phyloP scores from a whole-genome alignment of 2,113 vertebrate genomes.

The Gallinago undulata region DNA sequence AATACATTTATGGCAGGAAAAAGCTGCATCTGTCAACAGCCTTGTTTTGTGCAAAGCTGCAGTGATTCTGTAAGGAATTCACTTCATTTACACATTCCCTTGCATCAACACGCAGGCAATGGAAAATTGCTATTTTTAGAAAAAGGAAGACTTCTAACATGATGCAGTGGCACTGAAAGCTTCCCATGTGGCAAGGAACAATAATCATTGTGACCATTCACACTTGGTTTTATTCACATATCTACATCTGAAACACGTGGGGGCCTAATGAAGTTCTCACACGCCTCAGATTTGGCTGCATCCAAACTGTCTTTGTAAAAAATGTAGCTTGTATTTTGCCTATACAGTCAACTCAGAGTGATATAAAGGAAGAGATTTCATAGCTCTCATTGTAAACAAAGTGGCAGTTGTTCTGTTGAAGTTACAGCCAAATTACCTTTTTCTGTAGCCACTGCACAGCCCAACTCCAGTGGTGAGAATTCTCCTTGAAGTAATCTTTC shows the following conservation, averaged over 20 bases:
- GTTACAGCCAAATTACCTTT: conserved; percentile 78
- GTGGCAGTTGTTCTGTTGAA: background rate
- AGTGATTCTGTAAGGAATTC: background rate
- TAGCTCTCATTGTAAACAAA: background rate
- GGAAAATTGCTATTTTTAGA: background rate
- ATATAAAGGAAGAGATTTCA: background rate
- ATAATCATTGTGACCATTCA: background rate
- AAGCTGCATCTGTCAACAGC: background rate
- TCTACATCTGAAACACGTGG: background rate
- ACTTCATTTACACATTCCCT: background rate
- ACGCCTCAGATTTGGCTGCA: background rate
- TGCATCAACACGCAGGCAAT: background rate
- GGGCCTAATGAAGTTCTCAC: background rate
- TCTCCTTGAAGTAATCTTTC: conserved; percentile 98
- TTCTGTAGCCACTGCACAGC: conserved; percentile 99
- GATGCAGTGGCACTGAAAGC: background rate
- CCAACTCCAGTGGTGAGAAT: conserved; percentile 98
- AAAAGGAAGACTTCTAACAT: background rate
- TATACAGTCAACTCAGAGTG: background rate
- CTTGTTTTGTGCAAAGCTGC: background rate
- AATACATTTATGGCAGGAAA: background rate
- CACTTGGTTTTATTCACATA: background rate
- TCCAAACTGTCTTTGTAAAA: background rate
- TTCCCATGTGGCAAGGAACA: background rate
- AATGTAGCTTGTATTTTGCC: background rate